A percentile compares a stretch with the other conserved stretches of the same genome.
These are phyloP conservation scores for Tapirus indicus DNA, from an alignment of 2,797 vertebrate species.

Conservation along the genomic window DNA sequence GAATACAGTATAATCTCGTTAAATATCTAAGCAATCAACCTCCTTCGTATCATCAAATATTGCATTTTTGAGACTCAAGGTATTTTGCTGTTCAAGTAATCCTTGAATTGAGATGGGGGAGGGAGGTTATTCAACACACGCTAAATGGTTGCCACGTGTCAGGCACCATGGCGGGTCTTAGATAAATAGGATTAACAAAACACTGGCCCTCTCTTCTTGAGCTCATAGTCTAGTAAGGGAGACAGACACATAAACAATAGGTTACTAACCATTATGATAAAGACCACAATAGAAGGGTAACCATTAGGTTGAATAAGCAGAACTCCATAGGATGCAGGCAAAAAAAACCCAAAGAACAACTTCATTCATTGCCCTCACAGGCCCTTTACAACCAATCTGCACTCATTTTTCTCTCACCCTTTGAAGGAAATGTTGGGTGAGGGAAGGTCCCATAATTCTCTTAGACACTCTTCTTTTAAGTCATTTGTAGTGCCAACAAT, in stretches of 20 bases:
- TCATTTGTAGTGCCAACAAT: not conserved
- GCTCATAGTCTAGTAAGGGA: not conserved
- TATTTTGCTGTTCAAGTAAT: not conserved
- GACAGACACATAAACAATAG: not conserved
- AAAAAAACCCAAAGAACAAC: not conserved
- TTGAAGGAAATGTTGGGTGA: not conserved
- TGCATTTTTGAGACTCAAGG: not conserved
- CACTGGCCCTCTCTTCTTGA: not conserved
- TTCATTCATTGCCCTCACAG: not conserved
- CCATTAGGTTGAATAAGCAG: not conserved
- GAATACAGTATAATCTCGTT: not conserved
- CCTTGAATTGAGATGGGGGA: not conserved
- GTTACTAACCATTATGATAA: not conserved
- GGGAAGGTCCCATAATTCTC: not conserved
- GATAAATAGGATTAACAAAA: slow-evolving; percentile 59
- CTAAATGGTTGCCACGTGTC: not conserved
- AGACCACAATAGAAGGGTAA: slow-evolving; percentile 7
- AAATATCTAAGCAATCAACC: not conserved
- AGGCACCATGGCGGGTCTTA: not conserved
- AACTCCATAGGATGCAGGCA: not conserved
- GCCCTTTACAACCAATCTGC: not conserved
- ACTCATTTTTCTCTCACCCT: slow-evolving; percentile 34
- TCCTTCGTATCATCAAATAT: not conserved
- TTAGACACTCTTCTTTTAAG: not conserved
- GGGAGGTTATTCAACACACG: not conserved